Conservation (phyloP, 2,113 vertebrate genomes). For the Pomatorhinus ruficollis region DNA sequence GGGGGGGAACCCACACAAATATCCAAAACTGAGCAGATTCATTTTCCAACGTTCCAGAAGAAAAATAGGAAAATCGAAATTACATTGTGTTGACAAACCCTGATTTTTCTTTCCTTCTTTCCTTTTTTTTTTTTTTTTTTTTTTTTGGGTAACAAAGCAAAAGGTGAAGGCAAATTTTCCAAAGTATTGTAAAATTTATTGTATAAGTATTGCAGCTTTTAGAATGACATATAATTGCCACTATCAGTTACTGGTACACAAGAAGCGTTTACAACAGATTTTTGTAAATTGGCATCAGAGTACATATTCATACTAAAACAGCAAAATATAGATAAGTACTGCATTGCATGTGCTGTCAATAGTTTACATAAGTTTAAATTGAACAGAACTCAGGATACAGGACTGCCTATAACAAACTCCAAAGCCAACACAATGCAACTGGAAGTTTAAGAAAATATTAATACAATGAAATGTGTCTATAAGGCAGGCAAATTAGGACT, state of each 20-base stretch:
- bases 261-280: slow-evolving; percentile 76
- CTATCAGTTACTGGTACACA: slow-evolving; percentile 74
- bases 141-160: slow-evolving; percentile 3
- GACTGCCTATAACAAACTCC: slow-evolving; percentile 72
- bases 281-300: slow-evolving; percentile 70
- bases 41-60: background rate
- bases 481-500: slow-evolving; percentile 62
- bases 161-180: slow-evolving; percentile 66
- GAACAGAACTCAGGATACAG: slow-evolving; percentile 70
- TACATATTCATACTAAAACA: slow-evolving; percentile 72
- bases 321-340: slow-evolving; percentile 69
- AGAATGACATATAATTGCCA: slow-evolving; percentile 76
- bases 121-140: too few relatives aligned
- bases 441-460: slow-evolving; percentile 63
- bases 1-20: background rate
- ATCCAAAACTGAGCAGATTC: background rate
- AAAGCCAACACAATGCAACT: slow-evolving; percentile 72
- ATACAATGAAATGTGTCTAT: slow-evolving; percentile 61
- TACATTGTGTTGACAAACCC: slow-evolving; percentile 8
- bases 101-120: background rate
- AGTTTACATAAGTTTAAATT: slow-evolving; percentile 66
- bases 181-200: slow-evolving; percentile 86
- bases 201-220: slow-evolving; percentile 82
- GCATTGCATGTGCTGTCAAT: slow-evolving; percentile 70
- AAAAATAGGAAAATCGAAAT: background rate